Conservation (phyloP, 92 coral and sea anemone species). For the Epizoanthus fatuus region DNA sequence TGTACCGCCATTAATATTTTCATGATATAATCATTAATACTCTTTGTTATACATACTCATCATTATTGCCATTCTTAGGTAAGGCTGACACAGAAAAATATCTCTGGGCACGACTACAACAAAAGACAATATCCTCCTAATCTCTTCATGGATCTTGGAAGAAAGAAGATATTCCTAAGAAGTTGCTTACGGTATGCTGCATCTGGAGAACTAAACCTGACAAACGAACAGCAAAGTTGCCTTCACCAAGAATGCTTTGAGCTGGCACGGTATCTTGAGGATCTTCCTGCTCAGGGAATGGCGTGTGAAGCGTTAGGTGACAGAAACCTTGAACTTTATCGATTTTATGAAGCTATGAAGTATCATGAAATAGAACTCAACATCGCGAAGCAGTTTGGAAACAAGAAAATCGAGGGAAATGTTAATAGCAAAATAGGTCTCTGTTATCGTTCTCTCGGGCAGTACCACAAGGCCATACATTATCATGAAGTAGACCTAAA, state of each 20-base stretch:
- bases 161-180: neutral
- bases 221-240: neutral
- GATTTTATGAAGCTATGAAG: neutral
- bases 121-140: too few relatives aligned
- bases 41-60: too few relatives aligned
- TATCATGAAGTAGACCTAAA: too few relatives aligned
- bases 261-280: neutral
- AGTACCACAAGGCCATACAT: too few relatives aligned
- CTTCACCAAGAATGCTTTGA: neutral
- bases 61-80: too few relatives aligned
- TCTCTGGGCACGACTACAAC: too few relatives aligned
- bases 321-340: neutral
- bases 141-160: neutral
- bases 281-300: neutral
- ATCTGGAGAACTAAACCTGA: constrained; percentile 1
- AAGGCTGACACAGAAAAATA: too few relatives aligned
- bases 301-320: neutral
- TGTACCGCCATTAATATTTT: too few relatives aligned
- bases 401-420: neutral
- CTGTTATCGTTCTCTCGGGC: too few relatives aligned
- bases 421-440: too few relatives aligned
- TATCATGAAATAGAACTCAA: neutral
- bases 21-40: too few relatives aligned
- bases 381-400: neutral
- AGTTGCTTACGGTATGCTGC: neutral